Base-by-base conservation (phyloP, 2,888 invertebrate species). In the Noctua fimbriata region DNA sequence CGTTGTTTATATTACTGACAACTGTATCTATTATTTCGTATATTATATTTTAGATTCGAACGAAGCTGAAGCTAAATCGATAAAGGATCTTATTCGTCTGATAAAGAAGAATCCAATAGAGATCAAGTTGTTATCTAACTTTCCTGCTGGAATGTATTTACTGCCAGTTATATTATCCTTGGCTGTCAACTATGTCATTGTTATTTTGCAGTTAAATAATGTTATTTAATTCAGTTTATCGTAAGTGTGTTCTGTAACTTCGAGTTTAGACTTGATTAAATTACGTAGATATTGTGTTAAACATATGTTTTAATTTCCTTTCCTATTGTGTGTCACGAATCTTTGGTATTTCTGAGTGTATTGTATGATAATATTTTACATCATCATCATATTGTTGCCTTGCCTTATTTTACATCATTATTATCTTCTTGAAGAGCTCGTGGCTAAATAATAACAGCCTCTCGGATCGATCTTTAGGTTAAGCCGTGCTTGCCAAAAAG, bases 141-240 rank as follows among this genome's bases (percentile, higher is more conserved):
- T 75, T 36, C 66, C 77, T 21, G 66, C 75, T 66, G 77, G 76
- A 14, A 77, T 65, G 76, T 66, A 66, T 24, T 66, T 75, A n/a
- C 6, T 75, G 18, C 77, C 77, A 16, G 21, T 66, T 21, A 47
- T 75, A n/a, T 7, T 77, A 7, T 32, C 55, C 10, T 47, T 75
- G 16, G n/a, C 47, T 16, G 36, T 58, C 21, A 75, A 77, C 47
- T 66, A 77, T 21, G 16, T 77, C 47, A 77, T 77, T 58, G n/a
- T 77, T 47, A 75, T 75, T 14, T 65, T 77, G 21, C 75, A 77
- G 21, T 75, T 78, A 21, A 78, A 67, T 67, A 55, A 75, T 67
- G 24, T 77, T 16, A 47, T 75, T 47, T 75, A 47, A 58, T n/a
- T 21, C 18, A 18, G 1, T 0, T 24, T 67, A 9, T 16, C 14